Conservation (phyloP, 2,113 vertebrate genomes). For the Microtus ochrogaster region DNA sequence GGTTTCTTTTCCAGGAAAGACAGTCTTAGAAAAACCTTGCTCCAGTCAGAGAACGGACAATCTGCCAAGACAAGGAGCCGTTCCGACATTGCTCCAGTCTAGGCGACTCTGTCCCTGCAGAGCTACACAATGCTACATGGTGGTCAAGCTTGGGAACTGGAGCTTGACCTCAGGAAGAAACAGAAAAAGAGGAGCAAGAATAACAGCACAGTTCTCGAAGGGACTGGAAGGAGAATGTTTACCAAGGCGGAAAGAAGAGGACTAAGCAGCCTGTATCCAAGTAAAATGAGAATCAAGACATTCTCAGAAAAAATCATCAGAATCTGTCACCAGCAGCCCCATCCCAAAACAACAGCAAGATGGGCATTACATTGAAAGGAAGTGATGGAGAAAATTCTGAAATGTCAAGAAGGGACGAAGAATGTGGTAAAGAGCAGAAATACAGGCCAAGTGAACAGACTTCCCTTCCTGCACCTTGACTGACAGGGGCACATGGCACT, state of each 20-base stretch:
- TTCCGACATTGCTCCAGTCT: not conserved
- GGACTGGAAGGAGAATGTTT: not conserved
- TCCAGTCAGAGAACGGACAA: not conserved
- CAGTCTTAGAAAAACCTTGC: not conserved
- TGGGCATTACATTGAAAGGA: not conserved
- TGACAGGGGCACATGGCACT: not conserved
- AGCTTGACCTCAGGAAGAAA: not conserved
- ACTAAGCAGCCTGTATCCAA: not conserved
- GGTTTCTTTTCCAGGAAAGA: not conserved
- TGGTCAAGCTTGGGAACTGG: not conserved
- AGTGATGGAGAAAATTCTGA: not conserved
- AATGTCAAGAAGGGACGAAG: not conserved
- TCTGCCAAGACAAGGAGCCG: not conserved
- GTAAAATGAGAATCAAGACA: conserved; percentile 24
- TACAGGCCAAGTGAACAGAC: not conserved
- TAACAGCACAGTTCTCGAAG: not conserved
- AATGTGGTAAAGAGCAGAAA: not conserved
- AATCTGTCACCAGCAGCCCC: not conserved
- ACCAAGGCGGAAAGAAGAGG: not conserved
- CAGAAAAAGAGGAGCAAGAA: not conserved
- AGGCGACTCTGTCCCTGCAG: not conserved
- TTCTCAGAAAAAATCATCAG: conserved; percentile 19
- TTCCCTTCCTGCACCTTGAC: not conserved
- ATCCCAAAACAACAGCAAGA: not conserved
- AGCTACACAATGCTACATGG: not conserved